Evolutionary conservation across 1,140 invertebrate genomes (phyloP), one percentile per base, ranked within the genome.

Genomic region (Belonocnema kinseyi): DNA sequence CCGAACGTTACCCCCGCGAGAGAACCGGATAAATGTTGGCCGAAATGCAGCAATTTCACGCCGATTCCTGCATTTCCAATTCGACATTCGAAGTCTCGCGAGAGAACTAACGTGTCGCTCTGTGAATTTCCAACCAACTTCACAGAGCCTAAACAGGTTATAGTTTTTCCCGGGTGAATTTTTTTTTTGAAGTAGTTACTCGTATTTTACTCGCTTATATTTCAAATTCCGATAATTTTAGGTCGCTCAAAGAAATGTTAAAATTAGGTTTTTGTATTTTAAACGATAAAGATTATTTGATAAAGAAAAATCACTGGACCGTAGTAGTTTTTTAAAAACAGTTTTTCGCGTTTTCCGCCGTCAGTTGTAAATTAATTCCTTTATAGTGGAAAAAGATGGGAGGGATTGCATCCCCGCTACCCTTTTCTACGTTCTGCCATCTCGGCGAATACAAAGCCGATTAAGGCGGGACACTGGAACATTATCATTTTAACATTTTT

Each of bases 1-100:
- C 86, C 88, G 84, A 89, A 87, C 85, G 88, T 90, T 90, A 88
- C 86, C 82, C 85, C 83, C 83, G 82, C 77, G 80, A 81, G 78
- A 82, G 82, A 83, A 81, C 76, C 86, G 83, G 82, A 84, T 89
- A 90, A 90, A 90, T 90, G 89, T 89, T 90, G 87, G 86, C 85
- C 88, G 87, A 89, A 90, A 90, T 89, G 84, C 82, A 89, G 88
- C 88, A 91, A 91, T 91, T 91, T 90, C 88, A 88, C 87, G 88
- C 87, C 85, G 86, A 86, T 85, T 85, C 81, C 80, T 79, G 81
- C 80, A 79, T 81, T 85, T 83, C 81, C 85, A 87, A 85, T 88
- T 88, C 86, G 86, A 88, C 87, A 83, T 84, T 86, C 84, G 84
- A 89, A 89, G 85, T 86, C 85, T 86, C 86, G 85, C 84, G 86